Base-by-base conservation (phyloP, 2,888 invertebrate genomes). In the Arge pagana region DNA sequence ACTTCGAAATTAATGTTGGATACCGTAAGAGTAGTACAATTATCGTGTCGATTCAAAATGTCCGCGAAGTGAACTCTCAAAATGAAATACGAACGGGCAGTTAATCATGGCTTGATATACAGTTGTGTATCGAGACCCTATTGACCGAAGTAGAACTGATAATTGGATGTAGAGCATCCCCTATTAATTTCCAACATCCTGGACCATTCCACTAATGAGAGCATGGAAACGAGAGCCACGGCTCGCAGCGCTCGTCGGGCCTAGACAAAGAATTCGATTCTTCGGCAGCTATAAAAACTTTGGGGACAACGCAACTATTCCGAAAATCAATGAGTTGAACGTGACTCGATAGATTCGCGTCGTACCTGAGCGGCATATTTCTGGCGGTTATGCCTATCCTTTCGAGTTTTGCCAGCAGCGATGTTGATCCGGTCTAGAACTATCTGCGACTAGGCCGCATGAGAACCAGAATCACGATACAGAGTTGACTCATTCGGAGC, bases 151-250 rank as follows among this genome's bases (percentile, higher is more conserved):
- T 55, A 52, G 43, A 51, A 52, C 41, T 48, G 55, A 61, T 65
- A 66, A 66, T 66, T 65, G 66, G 63, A 60, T 54, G 55, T 57
- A 54, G 54, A 53, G 35, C 52, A 54, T 50, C 60, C 52, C 55
- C 60, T 62, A 63, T 67, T 65, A 62, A 64, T 62, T 67, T 65
- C 59, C 52, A 48, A 56, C 48, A 53, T 59, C 57, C 59, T 36
- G 57, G 52, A 42, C 51, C 57, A 55, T 53, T 61, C 63, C 59
- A 63, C 62, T 67, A 67, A 67, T 62, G 66, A 65, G 52, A 45
- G 50, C 36, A 40, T 48, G 39, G 43, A 23, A 37, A 35, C 45
- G 33, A 35, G 23, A 10, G 33, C 45, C 45, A 19, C 24, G 23
- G 33, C 45, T 15, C 24, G 4, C n/a, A 26, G 28, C 28, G 45